Evolutionary conservation across 2,888 invertebrate genomes (phyloP).

Genomic region (Callosobruchus maculatus): DNA sequence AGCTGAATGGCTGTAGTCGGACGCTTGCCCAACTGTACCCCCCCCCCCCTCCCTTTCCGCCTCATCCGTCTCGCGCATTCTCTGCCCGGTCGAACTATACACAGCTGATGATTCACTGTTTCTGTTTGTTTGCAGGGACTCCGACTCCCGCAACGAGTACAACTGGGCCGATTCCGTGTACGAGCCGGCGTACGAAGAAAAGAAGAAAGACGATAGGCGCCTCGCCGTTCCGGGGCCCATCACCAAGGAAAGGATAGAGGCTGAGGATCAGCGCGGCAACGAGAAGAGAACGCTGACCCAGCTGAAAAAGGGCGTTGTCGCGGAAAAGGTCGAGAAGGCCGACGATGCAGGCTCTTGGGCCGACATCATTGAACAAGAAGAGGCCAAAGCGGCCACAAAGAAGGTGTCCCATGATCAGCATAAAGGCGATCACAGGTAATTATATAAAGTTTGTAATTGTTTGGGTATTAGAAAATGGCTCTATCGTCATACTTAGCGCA

Average conservation of each 20-base stretch:
- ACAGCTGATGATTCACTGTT: too few species aligned
- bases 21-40: too few species aligned
- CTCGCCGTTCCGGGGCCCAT: constrained; percentile 58
- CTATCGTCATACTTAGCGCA: too few species aligned
- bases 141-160: background rate
- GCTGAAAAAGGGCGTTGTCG: constrained; percentile 39
- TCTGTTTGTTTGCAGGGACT: background rate
- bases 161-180: constrained; percentile 51
- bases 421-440: background rate
- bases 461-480: too few species aligned
- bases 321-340: constrained; percentile 11
- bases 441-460: background rate
- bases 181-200: constrained; percentile 42
- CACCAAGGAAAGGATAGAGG: constrained; percentile 59
- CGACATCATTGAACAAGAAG: background rate
- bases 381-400: background rate
- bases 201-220: constrained; percentile 41
- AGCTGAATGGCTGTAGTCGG: too few species aligned
- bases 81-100: too few species aligned
- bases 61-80: too few species aligned
- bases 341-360: constrained; percentile 27
- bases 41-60: too few species aligned
- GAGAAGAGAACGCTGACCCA: constrained; percentile 54
- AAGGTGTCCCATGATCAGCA: background rate
- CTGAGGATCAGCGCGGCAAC: constrained; percentile 51